phyloP scores from a whole-genome alignment of 2,888 invertebrate species.

The Drosophila ochracea region DNA sequence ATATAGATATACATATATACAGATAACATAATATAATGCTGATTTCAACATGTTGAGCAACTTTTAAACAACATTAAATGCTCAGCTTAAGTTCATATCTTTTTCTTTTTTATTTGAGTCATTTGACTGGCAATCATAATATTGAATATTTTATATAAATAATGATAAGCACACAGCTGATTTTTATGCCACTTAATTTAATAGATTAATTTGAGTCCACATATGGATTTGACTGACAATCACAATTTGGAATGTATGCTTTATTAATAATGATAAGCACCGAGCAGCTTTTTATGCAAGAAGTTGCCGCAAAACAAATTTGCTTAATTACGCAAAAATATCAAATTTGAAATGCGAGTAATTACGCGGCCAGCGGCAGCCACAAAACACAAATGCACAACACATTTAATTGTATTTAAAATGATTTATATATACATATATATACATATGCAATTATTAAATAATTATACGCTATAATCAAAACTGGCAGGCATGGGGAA shows the following conservation, averaged over 20 bases:
- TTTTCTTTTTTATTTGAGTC: neutral
- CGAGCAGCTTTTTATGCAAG: slow-evolving; percentile 8
- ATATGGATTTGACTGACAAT: neutral
- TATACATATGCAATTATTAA: slow-evolving; percentile 13
- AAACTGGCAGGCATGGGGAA: neutral
- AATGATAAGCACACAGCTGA: neutral
- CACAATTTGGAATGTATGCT: neutral
- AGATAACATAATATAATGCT: neutral
- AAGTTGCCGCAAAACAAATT: slow-evolving; percentile 34
- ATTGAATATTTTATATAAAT: neutral
- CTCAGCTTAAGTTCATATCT: neutral
- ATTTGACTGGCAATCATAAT: slow-evolving; percentile 12
- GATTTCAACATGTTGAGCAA: neutral
- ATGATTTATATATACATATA: slow-evolving; percentile 46
- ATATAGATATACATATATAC: neutral
- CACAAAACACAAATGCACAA: slow-evolving; percentile 41
- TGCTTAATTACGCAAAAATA: slow-evolving; percentile 38
- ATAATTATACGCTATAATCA: slow-evolving; percentile 22
- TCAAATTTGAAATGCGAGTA: slow-evolving; percentile 46
- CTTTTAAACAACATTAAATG: neutral
- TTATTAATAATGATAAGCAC: neutral
- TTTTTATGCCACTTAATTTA: neutral
- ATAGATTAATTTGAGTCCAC: neutral
- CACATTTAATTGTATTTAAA: slow-evolving; percentile 43
- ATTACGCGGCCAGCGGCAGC: slow-evolving; percentile 41